Conservation (phyloP, 2,888 invertebrate species). For the Eupeodes luniger region DNA sequence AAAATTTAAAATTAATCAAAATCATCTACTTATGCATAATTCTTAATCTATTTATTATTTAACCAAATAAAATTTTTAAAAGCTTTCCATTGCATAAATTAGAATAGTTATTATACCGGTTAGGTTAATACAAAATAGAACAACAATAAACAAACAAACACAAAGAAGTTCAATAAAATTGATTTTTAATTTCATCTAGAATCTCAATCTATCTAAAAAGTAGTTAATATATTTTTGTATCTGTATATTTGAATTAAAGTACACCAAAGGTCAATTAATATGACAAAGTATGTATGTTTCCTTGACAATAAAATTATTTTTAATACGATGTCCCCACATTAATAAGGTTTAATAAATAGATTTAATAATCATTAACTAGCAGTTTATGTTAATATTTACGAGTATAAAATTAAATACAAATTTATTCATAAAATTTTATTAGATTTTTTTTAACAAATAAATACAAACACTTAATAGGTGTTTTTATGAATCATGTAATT, state of each 20-base stretch:
- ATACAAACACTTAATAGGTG: no score
- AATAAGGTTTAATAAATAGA: background rate
- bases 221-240: no score
- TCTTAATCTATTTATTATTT: no score
- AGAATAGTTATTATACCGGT: background rate
- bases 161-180: background rate
- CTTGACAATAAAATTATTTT: background rate
- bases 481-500: no score
- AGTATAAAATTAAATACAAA: background rate
- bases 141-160: background rate
- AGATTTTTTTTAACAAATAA: no score
- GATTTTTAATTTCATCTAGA: no score
- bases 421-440: background rate
- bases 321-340: background rate
- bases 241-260: no score
- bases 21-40: no score
- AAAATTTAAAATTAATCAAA: no score
- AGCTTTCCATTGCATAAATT: constrained; percentile 35
- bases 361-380: background rate
- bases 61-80: background rate
- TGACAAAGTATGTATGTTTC: background rate
- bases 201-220: no score
- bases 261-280: background rate
- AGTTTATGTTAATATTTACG: background rate
- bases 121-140: background rate